Evolutionary conservation across 2,797 vertebrate species (phyloP).

Genomic region (Euthynnus affinis): DNA sequence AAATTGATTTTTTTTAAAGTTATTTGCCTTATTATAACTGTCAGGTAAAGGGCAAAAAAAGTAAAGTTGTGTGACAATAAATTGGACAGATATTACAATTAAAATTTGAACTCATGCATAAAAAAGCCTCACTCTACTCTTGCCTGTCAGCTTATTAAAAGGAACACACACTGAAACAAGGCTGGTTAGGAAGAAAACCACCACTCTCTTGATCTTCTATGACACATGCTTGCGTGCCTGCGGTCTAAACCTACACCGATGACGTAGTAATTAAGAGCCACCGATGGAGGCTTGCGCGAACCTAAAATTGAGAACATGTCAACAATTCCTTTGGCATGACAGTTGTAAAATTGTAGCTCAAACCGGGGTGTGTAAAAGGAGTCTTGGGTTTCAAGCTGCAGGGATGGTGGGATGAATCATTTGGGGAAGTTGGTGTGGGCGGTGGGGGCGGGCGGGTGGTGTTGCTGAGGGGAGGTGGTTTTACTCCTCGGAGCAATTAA

Average conservation of each 20-base stretch:
- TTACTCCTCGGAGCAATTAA: slow-evolving; percentile 19
- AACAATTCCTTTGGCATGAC: slow-evolving; percentile 35
- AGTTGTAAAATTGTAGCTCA: slow-evolving; percentile 36
- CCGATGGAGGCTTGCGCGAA: slow-evolving; percentile 6
- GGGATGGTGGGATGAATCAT: slow-evolving; percentile 63
- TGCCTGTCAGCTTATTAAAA: not conserved
- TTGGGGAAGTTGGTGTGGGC: not conserved
- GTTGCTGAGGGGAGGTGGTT: slow-evolving; percentile 31
- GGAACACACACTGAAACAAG: not conserved
- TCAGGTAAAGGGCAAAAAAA: no score
- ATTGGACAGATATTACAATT: no score
- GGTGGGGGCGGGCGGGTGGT: not conserved
- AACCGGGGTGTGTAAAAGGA: slow-evolving; percentile 34
- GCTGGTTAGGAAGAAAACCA: not conserved
- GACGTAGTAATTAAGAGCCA: not conserved
- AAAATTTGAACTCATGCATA: not conserved
- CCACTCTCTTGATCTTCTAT: not conserved
- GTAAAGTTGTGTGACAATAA: no score
- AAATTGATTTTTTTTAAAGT: not conserved
- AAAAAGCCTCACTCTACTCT: not conserved
- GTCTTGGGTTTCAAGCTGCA: slow-evolving; percentile 65
- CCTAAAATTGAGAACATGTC: slow-evolving; percentile 33
- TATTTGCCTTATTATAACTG: not conserved
- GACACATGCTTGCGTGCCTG: not conserved
- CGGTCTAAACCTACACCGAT: slow-evolving; percentile 10